These are phyloP conservation scores for Chrysolina oricalcia DNA, from an alignment of 2,888 invertebrate genomes.

Conservation along the genomic window DNA sequence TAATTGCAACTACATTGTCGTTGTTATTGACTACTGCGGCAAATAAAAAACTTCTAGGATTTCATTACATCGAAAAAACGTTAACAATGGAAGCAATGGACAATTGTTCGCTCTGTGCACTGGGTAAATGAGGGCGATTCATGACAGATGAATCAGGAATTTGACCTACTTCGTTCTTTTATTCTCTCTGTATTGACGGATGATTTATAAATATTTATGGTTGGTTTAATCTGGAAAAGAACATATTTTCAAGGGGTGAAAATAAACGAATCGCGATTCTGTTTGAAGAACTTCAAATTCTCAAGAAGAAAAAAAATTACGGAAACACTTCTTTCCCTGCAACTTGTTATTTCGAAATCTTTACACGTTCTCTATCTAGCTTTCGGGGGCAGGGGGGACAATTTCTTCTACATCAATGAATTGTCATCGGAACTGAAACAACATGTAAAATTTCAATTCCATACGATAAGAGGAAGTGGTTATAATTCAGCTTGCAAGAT, in stretches of 20 bases:
- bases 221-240: neutral
- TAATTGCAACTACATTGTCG: neutral
- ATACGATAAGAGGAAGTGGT: too few species aligned
- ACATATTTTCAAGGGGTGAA: neutral
- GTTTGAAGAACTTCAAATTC: too few species aligned
- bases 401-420: too few species aligned
- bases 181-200: neutral
- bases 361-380: too few species aligned
- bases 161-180: neutral
- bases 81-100: neutral
- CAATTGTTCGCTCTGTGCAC: neutral
- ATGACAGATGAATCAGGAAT: neutral
- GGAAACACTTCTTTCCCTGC: too few species aligned
- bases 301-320: too few species aligned
- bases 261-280: neutral
- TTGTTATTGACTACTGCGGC: neutral
- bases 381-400: too few species aligned
- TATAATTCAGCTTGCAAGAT: too few species aligned
- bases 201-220: neutral
- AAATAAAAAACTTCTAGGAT: neutral
- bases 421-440: too few species aligned
- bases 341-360: too few species aligned
- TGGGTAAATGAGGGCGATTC: neutral
- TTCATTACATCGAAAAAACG: conserved; percentile 2
- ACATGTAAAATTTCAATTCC: too few species aligned